A percentile compares a stretch with the other conserved stretches of the same genome.
Evolutionary conservation across 2,888 invertebrate genomes (phyloP).

Genomic region (Beris morrisii): DNA sequence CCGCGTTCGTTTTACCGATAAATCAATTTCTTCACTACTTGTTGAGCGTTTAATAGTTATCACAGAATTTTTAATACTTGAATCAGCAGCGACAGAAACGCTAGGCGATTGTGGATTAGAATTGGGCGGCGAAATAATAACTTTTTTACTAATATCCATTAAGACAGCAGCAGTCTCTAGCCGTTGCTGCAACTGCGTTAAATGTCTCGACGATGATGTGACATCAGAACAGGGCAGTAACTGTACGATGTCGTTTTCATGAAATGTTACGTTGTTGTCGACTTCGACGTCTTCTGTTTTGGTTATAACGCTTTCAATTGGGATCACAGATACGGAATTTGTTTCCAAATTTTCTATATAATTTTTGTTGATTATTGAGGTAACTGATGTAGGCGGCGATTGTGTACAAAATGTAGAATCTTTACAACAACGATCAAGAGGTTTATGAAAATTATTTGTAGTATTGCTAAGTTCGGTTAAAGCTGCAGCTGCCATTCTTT

Average conservation of each 20-base stretch:
- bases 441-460: slow-evolving; percentile 42
- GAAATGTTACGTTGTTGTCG: background rate
- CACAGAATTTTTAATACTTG: slow-evolving; percentile 57
- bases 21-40: slow-evolving; percentile 42
- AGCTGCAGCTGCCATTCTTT: slow-evolving; percentile 55
- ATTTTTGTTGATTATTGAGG: slow-evolving; percentile 42
- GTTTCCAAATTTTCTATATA: slow-evolving; percentile 43
- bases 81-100: slow-evolving; percentile 39
- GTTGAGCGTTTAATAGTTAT: slow-evolving; percentile 52
- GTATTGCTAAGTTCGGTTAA: slow-evolving; percentile 55
- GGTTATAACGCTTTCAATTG: slow-evolving; percentile 36
- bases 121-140: slow-evolving; percentile 54
- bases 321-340: slow-evolving; percentile 44
- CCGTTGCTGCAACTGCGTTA: slow-evolving; percentile 52
- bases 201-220: slow-evolving; percentile 41
- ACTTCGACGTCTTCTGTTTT: background rate
- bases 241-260: background rate
- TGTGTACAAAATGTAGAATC: slow-evolving; percentile 27
- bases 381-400: slow-evolving; percentile 48
- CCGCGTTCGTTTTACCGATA: slow-evolving; percentile 40
- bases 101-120: slow-evolving; percentile 49
- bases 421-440: slow-evolving; percentile 10
- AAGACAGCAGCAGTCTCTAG: slow-evolving; percentile 56
- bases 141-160: slow-evolving; percentile 57
- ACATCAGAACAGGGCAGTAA: slow-evolving; percentile 16